Conservation (phyloP, 2,113 vertebrate species). For the Fulica atra region DNA sequence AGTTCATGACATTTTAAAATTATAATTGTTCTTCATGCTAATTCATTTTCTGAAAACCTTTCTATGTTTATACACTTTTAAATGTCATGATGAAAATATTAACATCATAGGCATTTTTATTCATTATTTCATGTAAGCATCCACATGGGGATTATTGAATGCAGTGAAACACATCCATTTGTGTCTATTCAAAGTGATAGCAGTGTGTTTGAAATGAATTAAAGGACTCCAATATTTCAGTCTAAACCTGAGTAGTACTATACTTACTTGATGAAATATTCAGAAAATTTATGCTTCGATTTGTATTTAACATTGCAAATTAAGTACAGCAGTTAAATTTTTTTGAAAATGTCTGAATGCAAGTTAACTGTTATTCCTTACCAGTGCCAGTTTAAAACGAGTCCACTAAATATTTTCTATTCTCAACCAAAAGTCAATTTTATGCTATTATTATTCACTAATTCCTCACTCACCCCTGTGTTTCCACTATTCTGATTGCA, state of each 20-base stretch:
- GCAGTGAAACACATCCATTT: background rate
- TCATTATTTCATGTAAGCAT: background rate
- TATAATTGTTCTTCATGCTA: background rate
- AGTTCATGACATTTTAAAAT: background rate
- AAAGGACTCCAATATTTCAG: background rate
- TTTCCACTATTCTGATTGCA: background rate
- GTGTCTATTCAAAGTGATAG: background rate
- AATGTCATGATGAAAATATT: conserved; percentile 8
- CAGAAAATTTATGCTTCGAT: background rate
- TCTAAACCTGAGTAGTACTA: background rate
- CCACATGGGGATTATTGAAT: background rate
- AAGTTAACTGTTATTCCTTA: background rate
- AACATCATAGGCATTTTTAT: background rate
- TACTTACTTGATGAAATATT: background rate
- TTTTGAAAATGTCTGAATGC: background rate
- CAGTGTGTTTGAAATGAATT: background rate
- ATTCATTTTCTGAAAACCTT: conserved; percentile 6
- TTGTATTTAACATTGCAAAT: background rate
- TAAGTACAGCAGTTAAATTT: background rate
- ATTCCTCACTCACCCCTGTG: background rate
- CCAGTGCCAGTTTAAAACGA: background rate
- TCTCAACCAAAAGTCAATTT: background rate
- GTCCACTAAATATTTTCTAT: background rate
- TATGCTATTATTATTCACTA: background rate
- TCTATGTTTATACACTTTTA: background rate